Conservation (phyloP, 2,888 invertebrate species). For the Cosmia trapezina region DNA sequence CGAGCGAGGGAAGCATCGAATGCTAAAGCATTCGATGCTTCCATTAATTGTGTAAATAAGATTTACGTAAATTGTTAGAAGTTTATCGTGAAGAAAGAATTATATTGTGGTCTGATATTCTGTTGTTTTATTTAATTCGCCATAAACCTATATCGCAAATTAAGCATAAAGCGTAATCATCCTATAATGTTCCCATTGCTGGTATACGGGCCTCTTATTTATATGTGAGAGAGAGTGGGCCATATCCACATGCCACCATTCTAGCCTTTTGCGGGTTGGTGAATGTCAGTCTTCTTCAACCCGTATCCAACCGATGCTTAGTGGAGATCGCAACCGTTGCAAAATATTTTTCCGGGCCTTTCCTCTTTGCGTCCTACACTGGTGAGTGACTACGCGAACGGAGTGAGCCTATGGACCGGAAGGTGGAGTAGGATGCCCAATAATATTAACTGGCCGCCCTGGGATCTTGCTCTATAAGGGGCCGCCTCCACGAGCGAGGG, state of each 20-base stretch:
- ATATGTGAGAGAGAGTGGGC: neutral
- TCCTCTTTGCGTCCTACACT: no score
- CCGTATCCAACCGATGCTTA: neutral
- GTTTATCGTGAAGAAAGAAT: slow-evolving; percentile 83
- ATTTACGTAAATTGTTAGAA: slow-evolving; percentile 86
- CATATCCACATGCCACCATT: neutral
- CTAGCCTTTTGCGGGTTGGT: neutral
- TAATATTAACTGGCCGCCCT: no score
- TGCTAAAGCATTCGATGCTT: slow-evolving; percentile 87
- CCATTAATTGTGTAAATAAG: slow-evolving; percentile 87
- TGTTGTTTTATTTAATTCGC: slow-evolving; percentile 71
- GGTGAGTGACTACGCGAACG: no score
- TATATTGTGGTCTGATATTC: slow-evolving; percentile 86
- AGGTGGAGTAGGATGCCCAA: no score
- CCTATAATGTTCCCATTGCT: neutral
- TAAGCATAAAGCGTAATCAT: no score
- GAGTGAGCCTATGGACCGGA: no score
- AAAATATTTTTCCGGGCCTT: neutral
- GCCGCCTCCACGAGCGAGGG: no score
- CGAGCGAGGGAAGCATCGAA: no score
- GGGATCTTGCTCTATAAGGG: no score
- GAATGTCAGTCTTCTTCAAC: neutral
- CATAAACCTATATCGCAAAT: neutral
- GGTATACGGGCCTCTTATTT: neutral
- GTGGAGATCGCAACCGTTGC: neutral